These are phyloP conservation scores for Phymanthus crucifer DNA, from an alignment of 92 coral and sea anemone species.

Conservation along the genomic window DNA sequence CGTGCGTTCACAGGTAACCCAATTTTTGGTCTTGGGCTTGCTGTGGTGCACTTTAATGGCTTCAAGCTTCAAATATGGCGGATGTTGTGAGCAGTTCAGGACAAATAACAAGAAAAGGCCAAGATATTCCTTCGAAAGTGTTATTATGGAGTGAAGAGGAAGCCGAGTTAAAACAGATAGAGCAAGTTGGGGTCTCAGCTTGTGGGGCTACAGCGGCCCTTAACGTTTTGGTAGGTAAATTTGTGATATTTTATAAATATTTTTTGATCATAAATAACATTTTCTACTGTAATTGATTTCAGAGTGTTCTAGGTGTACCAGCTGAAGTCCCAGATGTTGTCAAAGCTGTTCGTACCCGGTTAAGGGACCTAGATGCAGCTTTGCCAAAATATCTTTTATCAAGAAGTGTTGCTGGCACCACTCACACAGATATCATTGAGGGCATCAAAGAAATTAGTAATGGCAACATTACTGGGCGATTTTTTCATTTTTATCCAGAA, in stretches of 20 bases:
- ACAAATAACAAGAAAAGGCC: not conserved
- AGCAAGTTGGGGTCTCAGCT: constrained; percentile 75
- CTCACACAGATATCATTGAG: constrained; percentile 56
- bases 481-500: constrained; percentile 69
- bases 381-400: constrained; percentile 63
- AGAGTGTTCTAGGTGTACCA: constrained; percentile 33
- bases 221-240: constrained; percentile 63
- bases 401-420: constrained; percentile 79
- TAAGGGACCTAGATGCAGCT: constrained; percentile 69
- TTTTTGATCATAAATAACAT: not conserved
- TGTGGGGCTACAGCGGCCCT: constrained; percentile 86
- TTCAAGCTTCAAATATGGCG: constrained; percentile 51
- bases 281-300: not conserved
- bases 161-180: constrained; percentile 49
- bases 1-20: constrained; percentile 18
- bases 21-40: not conserved
- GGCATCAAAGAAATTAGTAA: constrained; percentile 56
- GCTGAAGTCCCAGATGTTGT: constrained; percentile 33
- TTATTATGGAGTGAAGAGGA: constrained; percentile 74
- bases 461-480: constrained; percentile 54
- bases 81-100: not conserved
- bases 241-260: not conserved
- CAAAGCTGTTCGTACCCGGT: constrained; percentile 58
- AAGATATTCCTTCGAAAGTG: constrained; percentile 42
- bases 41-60: constrained; percentile 13